These are phyloP conservation scores for Sebastes fasciatus DNA, from an alignment of 2,113 vertebrate genomes.

Conservation along the genomic window DNA sequence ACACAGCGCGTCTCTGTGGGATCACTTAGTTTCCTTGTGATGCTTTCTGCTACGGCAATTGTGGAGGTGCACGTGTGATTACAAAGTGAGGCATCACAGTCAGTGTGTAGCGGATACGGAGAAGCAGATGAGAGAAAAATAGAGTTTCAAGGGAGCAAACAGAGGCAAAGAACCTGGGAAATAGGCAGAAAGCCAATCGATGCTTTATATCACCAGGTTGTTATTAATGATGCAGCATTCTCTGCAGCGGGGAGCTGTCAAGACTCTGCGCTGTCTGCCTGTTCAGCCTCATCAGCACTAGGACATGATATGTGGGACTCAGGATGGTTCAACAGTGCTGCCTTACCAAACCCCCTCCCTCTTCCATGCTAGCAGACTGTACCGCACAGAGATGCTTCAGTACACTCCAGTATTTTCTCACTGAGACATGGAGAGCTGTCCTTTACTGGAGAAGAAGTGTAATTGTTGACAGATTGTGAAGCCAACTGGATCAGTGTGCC, in stretches of 20 bases:
- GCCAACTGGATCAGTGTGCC: slow-evolving; percentile 49
- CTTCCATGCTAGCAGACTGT: slow-evolving; percentile 8
- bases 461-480: slow-evolving; percentile 58
- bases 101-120: slow-evolving; percentile 20
- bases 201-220: slow-evolving; percentile 67
- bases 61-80: slow-evolving; percentile 14
- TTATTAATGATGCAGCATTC: slow-evolving; percentile 77
- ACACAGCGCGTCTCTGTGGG: slow-evolving; percentile 21
- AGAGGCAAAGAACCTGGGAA: slow-evolving; percentile 38
- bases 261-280: slow-evolving; percentile 58
- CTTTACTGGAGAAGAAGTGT: slow-evolving; percentile 15
- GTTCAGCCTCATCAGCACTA: slow-evolving; percentile 70
- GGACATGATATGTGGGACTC: slow-evolving; percentile 66
- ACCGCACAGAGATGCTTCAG: slow-evolving; percentile 17
- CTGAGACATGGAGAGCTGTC: slow-evolving; percentile 26
- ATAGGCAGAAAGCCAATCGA: slow-evolving; percentile 64
- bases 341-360: slow-evolving; percentile 5
- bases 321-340: slow-evolving; percentile 39
- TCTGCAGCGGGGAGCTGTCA: slow-evolving; percentile 71
- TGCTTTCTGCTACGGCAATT: slow-evolving; percentile 27
- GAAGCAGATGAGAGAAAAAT: slow-evolving; percentile 26
- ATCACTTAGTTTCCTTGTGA: slow-evolving; percentile 47
- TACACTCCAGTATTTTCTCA: slow-evolving; percentile 34
- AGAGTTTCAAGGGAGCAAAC: slow-evolving; percentile 44
- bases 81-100: slow-evolving; percentile 11